Percentiles rank a stretch among this genome's conserved stretches.
These are phyloP conservation scores for Aleiodes alternator DNA, from an alignment of 2,888 invertebrate species.

Conservation along the genomic window DNA sequence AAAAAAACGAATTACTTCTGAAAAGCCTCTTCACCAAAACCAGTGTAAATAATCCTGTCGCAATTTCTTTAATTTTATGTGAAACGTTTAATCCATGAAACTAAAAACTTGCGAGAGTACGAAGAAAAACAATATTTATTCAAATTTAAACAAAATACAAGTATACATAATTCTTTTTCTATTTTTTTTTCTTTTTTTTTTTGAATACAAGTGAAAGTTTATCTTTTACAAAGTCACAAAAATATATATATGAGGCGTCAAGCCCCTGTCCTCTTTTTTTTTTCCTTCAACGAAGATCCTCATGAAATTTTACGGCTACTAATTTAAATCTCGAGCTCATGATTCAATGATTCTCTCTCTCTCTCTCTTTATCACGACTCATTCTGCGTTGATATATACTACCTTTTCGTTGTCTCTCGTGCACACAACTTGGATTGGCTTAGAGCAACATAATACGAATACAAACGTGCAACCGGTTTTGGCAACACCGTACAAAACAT, in stretches of 20 bases:
- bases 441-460: constrained; percentile 28
- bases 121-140: too few relatives aligned
- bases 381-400: constrained; percentile 23
- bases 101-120: too few relatives aligned
- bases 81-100: too few relatives aligned
- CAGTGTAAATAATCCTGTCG: too few relatives aligned
- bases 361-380: constrained; percentile 24
- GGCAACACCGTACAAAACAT: constrained; percentile 65
- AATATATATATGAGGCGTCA: constrained; percentile 1
- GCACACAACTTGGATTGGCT: constrained; percentile 4
- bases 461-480: constrained; percentile 66
- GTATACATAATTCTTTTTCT: too few relatives aligned
- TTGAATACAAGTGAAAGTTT: too few relatives aligned
- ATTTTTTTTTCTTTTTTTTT: too few relatives aligned
- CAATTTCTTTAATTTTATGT: too few relatives aligned
- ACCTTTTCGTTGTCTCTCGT: constrained; percentile 19
- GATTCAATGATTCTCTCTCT: constrained; percentile 59
- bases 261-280: not conserved
- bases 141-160: too few relatives aligned
- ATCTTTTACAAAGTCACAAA: not conserved
- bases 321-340: constrained; percentile 68
- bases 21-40: too few relatives aligned
- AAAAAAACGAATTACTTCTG: not conserved
- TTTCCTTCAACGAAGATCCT: not conserved
- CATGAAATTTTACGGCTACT: constrained; percentile 62